Evolutionary conservation across 2,797 vertebrate species (phyloP).

Genomic region (Pteropus rufus): DNA sequence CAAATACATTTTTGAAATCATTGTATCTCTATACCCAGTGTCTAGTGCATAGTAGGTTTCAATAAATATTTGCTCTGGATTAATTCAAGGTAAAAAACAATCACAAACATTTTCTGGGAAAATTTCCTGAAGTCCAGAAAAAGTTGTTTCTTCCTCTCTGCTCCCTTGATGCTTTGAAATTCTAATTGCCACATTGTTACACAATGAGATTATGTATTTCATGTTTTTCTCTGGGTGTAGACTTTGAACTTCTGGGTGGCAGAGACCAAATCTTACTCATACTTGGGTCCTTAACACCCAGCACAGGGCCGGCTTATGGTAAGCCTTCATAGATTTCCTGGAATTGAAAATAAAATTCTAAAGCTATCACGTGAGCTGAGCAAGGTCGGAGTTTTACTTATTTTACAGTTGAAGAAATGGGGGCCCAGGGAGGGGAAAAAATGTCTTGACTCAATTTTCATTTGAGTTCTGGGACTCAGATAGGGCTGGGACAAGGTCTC

Average conservation of each 20-base stretch:
- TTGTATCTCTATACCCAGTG: background rate
- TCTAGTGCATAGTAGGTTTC: slow-evolving; percentile 43
- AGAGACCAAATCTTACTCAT: slow-evolving; percentile 9
- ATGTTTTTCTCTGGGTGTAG: slow-evolving; percentile 2
- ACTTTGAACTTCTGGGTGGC: slow-evolving; percentile 17
- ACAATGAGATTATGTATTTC: slow-evolving; percentile 10
- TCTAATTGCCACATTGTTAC: background rate
- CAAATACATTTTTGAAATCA: background rate
- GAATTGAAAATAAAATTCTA: slow-evolving; percentile 24
- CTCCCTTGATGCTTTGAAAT: background rate
- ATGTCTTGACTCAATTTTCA: background rate
- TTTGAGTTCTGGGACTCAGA: background rate
- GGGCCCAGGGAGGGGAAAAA: background rate
- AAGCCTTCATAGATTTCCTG: slow-evolving; percentile 42
- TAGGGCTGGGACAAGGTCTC: background rate
- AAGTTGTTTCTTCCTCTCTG: background rate
- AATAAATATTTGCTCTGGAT: slow-evolving; percentile 38
- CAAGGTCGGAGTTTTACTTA: background rate
- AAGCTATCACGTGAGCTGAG: background rate
- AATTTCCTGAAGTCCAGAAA: background rate
- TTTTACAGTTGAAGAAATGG: slow-evolving; percentile 40
- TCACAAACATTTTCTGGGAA: background rate
- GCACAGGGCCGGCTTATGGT: background rate
- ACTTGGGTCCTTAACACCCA: slow-evolving; percentile 4
- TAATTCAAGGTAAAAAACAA: background rate